A percentile compares a stretch with the other conserved stretches of the same genome.
These are phyloP conservation scores for Sebastes nivosus DNA, from an alignment of 2,797 vertebrate species.

Conservation along the genomic window DNA sequence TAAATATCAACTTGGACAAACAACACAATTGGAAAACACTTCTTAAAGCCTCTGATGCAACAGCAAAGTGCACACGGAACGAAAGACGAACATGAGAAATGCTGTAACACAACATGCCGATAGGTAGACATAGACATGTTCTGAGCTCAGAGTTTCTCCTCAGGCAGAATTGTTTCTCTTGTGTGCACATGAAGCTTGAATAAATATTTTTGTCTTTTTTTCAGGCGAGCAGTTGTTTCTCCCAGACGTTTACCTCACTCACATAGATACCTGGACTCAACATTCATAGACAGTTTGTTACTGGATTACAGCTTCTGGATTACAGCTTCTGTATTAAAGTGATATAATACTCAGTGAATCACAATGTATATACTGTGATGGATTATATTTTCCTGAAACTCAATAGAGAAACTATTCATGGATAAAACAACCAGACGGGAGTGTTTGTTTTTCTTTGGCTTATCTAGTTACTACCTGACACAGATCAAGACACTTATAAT, in stretches of 20 bases:
- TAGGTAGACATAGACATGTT: no score
- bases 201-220: background rate
- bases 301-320: background rate
- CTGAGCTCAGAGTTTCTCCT: no score
- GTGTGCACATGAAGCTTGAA: background rate
- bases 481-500: background rate
- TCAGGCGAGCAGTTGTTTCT: background rate
- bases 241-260: background rate
- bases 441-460: background rate
- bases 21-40: background rate
- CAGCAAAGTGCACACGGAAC: no score
- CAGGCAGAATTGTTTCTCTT: no score
- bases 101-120: no score
- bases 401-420: background rate
- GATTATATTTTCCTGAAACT: background rate
- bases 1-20: background rate
- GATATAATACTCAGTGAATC: fast-evolving
- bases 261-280: background rate
- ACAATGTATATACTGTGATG: background rate
- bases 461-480: background rate
- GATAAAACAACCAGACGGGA: background rate
- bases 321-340: background rate
- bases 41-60: background rate
- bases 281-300: fast-evolving
- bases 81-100: no score